Base-by-base conservation (phyloP, 2,113 vertebrate genomes). In the Dasyornis broadbenti region DNA sequence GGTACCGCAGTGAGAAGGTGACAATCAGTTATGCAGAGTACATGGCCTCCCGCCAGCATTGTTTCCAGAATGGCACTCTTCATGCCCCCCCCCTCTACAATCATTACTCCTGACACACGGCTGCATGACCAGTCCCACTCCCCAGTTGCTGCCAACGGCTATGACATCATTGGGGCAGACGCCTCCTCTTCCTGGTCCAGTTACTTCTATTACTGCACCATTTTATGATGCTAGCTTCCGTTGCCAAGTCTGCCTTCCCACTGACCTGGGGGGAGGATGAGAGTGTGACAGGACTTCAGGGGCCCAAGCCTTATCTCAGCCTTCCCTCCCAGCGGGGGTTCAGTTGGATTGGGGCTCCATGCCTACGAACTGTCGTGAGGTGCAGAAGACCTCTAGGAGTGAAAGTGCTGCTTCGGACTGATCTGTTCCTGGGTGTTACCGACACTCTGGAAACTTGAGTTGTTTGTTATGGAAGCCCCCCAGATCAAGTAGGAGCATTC, bases 201-300 rank as follows among this genome's bases (percentile, higher is more conserved):
- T 98, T 98, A 98, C 98, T 98, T 98, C 97, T 98, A 98, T 93
- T 98, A 98, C 98, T 98, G 98, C 98, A 98, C 98, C 98, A 98
- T 98, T 98, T 98, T 98, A 98, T 98, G 98, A 98, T 98, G 98
- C 98, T 98, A 98, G 98, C 98, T 98, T 98, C 98, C 98, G 98
- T 98, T 98, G 98, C 98, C 98, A 97, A 98, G 98, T 97, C 98
- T 98, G 98, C 98, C 98, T 98, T 98, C 96, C 98, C 97, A 79
- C 97, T 97, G 97, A 98, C 97, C 97, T 97, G 94, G 96, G 96
- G 95, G 97, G 94, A 97, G 90, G 79, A 89, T 26, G 28, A 91
- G 97, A 97, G 94, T 76, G 45, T 96, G 96, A 95, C 97, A 96
- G 97, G 97, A 98, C 97, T 97, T 95, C 92, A 96, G 97, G 98